A percentile compares a stretch with the other conserved stretches of the same genome.
Evolutionary conservation across 2,888 invertebrate species (phyloP).

Genomic region (Cerceris ruficornis): DNA sequence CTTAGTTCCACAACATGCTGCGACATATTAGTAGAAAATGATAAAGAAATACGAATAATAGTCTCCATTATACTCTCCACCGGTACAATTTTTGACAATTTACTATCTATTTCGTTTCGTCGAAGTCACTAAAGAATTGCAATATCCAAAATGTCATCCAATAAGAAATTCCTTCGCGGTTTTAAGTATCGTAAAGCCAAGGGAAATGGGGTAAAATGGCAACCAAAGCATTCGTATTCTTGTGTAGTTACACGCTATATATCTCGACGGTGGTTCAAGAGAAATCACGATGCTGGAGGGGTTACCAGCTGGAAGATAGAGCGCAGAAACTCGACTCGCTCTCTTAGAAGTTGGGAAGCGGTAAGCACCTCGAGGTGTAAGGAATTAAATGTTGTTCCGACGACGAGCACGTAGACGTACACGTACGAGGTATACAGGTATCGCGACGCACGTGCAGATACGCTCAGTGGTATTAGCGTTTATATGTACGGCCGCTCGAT

Average conservation of each 20-base stretch:
- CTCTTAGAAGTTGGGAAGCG: constrained; percentile 37
- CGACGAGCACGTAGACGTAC: constrained; percentile 27
- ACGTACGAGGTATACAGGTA: constrained; percentile 1
- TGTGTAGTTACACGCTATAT: constrained; percentile 30
- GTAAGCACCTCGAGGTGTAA: constrained; percentile 51
- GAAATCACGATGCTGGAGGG: constrained; percentile 50
- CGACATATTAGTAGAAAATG: too few species aligned
- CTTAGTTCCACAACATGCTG: too few species aligned
- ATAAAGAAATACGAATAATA: too few species aligned
- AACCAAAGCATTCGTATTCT: constrained; percentile 20
- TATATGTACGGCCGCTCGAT: constrained; percentile 62
- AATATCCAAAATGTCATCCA: too few species aligned
- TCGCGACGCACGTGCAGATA: constrained; percentile 1
- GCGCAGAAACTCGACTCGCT: constrained; percentile 30
- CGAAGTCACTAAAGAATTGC: too few species aligned
- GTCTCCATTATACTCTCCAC: too few species aligned
- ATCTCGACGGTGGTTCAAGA: constrained; percentile 41
- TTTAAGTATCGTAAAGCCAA: neutral
- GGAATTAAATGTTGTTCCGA: constrained; percentile 51
- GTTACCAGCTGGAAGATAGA: constrained; percentile 32
- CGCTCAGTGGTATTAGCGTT: constrained; percentile 41
- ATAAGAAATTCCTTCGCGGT: neutral
- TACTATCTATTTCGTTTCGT: too few species aligned
- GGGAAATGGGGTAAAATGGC: constrained; percentile 16
- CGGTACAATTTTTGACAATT: too few species aligned